Evolutionary conservation across 2,888 invertebrate genomes (phyloP), one percentile per base, ranked within the genome.

Genomic region (Eupeodes latifasciatus): DNA sequence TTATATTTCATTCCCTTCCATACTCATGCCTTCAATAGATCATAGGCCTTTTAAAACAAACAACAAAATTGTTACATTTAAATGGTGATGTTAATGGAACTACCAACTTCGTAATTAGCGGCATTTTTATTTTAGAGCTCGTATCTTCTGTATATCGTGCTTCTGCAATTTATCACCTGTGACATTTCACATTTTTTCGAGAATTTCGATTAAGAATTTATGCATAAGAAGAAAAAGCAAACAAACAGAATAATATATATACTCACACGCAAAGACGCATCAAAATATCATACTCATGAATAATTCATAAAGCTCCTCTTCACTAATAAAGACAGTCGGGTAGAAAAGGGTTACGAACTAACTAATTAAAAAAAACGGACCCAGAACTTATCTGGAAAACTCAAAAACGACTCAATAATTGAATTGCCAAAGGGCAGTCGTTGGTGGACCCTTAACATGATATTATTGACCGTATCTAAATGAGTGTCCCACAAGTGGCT

Each of bases 151-250:
- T 71, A 16, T n/a, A 16, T 55, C 40, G 55, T 71, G 71, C 71
- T 34, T 71, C 71, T 71, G 71, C 55, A 71, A 71, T 71, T 71
- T 71, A 71, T 71, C 55, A 71, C 71, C 71, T 71, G 71, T 71
- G 71, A 71, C 71, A 71, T 71, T 71, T 55, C 71, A 44, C 40
- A 71, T 71, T 55, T 55, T 55, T 9, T 40, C 40, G 40, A 40
- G 40, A 51, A 55, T 71, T 40, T 55, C 40, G 40, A 55, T 71
- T 40, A 11, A 44, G 2, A 19, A 47, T 64, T 47, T 19, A 64
- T 10, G 12, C 10, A 11, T 47, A 47, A 9, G 2, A 47, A 12
- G 10, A 47, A n/a, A 59, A 7, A 59, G 55, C 5, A 4, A 12
- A 71, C 36, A 55, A 10, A 40, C 4, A 10, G 7, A 27, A 49